Base-by-base conservation (phyloP, 2,113 vertebrate species). In the Protomyctophum bolini region DNA sequence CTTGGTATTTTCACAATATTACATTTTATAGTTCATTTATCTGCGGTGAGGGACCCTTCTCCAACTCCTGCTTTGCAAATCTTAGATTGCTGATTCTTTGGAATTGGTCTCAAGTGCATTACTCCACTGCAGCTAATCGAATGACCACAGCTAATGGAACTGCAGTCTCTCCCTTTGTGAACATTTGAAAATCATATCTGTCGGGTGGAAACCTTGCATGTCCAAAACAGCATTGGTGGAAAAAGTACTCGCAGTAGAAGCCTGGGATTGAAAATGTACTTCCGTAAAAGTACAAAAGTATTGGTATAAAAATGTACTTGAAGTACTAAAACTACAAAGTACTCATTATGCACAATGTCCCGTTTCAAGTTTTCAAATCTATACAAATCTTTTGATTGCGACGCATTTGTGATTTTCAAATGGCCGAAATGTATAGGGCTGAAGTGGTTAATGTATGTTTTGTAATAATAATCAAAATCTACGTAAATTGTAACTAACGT, bases 11-110 rank as follows among this genome's bases (percentile, higher is more conserved):
- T 75, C 61, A 69, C 69, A 69, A 78, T 58, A 76, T 68, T 77
- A 68, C 15, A 79, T 83, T 83, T 80, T 70, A 83, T 76, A 55
- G 77, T 57, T 77, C 10, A 67, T 79, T 83, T 81, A 79, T 79
- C 11, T 60, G 65, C 67, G 63, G 81, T 69, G 48, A 75, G 85
- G 74, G 83, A 75, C 72, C 58, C 28, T 78, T 82, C 81, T 83
- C 21, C 62, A 70, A 56, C 33, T 41, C 59, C 70, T 66, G 57
- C 58, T 81, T 76, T 66, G 73, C 59, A 80, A 67, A 72, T 50
- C 8, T 58, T 52, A 71, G 75, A 77, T 70, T 45, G 58, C 57
- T 58, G 48, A 75, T 73, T 73, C 68, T 48, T 33, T 59, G 29
- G 33, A 82, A 82, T 73, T 80, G 64, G 64, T 86, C 84, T 77